Evolutionary conservation across 2,888 invertebrate genomes (phyloP), one percentile per base, ranked within the genome.

Genomic region (Plebejus anna): DNA sequence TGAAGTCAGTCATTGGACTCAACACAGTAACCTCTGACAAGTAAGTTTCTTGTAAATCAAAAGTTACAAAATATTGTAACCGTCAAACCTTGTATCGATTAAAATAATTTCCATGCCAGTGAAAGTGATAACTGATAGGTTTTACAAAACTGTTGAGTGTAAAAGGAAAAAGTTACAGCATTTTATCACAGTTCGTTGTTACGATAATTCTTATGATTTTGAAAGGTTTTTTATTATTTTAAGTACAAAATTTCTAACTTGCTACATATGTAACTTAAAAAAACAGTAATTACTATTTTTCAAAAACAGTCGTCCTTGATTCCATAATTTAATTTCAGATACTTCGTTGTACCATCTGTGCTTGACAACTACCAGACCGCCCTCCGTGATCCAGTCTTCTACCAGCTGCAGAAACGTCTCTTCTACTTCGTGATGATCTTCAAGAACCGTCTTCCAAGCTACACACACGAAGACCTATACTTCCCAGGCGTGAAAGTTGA

Each of bases 341-440:
- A 94, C 83, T 94, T 94, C 80, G 89, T 94, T 3, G 85, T 91
- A 9, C 95, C 96, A 22, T 92, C 95, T 16, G 91, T 95, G 2
- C 88, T 96, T 80, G 95, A 96, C 82, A 91, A 94, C 80, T 95
- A 95, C 83, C 94, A 95, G 83, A 96, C 96, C 4, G 95, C 95
- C 81, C 89, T 96, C 80, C 96, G 96, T 80, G 97, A 97, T 84
- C 97, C 97, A 47, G 94, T 96, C 73, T 96, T 96, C 94, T 97
- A 96, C 87, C 94, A 95, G 80, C 89, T 96, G 78, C 96, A 95
- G 85, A 95, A 96, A 87, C 95, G 95, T 77, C 90, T 96, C 79
- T 84, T 94, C 75, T 87, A 94, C 78, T 90, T 94, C 73, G 94
- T 95, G 84, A 88, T 91, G 80, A 92, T 95, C 75, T 96, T 95